phyloP scores from a whole-genome alignment of 2,888 invertebrate genomes.

The Julus scanicus region DNA sequence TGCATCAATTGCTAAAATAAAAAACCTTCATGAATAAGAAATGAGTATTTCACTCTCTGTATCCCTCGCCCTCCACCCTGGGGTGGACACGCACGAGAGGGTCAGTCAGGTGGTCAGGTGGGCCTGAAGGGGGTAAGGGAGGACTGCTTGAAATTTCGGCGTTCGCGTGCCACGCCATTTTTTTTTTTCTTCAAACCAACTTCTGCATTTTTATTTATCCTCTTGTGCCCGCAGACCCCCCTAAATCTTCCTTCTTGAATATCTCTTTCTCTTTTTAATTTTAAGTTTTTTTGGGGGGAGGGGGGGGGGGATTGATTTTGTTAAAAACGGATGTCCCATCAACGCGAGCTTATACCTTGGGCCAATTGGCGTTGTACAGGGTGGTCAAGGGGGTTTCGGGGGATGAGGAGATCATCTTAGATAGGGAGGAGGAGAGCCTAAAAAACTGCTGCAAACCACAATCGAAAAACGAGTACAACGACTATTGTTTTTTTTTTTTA shows the following conservation, averaged over 20 bases:
- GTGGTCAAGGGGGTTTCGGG: too few relatives aligned
- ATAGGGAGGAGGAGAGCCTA: background rate
- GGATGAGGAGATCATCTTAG: too few relatives aligned
- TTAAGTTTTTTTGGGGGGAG: too few relatives aligned
- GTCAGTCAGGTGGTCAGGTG: background rate
- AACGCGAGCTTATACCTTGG: too few relatives aligned
- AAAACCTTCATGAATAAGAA: background rate
- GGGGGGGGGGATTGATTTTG: too few relatives aligned
- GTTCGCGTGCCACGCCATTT: background rate
- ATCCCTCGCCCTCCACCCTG: background rate
- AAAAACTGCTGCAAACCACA: background rate
- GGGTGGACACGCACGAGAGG: background rate
- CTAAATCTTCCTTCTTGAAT: too few relatives aligned
- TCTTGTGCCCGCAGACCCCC: background rate
- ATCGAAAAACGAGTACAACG: background rate
- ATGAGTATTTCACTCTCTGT: background rate
- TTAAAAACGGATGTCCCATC: too few relatives aligned
- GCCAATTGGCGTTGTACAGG: too few relatives aligned
- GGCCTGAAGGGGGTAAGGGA: background rate
- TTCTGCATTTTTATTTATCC: background rate
- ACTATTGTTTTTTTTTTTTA: background rate
- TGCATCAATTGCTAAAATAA: background rate
- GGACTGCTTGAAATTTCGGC: background rate
- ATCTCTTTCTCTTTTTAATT: too few relatives aligned
- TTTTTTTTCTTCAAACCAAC: background rate